These are phyloP conservation scores for Calypte anna DNA, from an alignment of 2,113 vertebrate species.

Conservation along the genomic window DNA sequence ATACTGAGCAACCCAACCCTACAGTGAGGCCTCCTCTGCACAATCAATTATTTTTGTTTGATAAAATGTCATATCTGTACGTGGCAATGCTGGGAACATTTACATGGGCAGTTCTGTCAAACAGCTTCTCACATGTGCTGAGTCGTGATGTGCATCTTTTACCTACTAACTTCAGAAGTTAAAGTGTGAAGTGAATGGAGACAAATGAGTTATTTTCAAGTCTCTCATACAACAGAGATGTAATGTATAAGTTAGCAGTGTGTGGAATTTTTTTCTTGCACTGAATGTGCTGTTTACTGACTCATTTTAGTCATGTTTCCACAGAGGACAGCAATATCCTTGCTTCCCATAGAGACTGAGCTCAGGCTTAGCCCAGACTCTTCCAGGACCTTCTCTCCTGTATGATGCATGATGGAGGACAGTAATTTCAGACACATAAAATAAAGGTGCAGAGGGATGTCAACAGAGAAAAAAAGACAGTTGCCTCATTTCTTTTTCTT, in stretches of 20 bases:
- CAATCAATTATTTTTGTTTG: neutral
- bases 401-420: neutral
- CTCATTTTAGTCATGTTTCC: neutral
- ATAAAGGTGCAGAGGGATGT: neutral
- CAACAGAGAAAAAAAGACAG: neutral
- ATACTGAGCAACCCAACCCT: neutral
- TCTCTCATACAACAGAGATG: neutral
- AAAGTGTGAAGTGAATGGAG: neutral
- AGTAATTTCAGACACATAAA: neutral
- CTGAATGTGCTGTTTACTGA: slow-evolving; percentile 21
- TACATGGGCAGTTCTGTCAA: neutral
- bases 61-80: neutral
- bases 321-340: neutral
- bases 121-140: neutral
- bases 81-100: neutral
- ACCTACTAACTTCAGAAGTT: neutral
- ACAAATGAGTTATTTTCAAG: neutral
- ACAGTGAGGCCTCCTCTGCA: neutral
- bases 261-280: neutral
- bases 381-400: neutral
- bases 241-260: neutral
- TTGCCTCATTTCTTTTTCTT: neutral
- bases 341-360: neutral
- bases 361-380: neutral
- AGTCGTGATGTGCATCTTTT: neutral